Conservation (phyloP, 1,140 invertebrate species). For the Diprion similis region DNA sequence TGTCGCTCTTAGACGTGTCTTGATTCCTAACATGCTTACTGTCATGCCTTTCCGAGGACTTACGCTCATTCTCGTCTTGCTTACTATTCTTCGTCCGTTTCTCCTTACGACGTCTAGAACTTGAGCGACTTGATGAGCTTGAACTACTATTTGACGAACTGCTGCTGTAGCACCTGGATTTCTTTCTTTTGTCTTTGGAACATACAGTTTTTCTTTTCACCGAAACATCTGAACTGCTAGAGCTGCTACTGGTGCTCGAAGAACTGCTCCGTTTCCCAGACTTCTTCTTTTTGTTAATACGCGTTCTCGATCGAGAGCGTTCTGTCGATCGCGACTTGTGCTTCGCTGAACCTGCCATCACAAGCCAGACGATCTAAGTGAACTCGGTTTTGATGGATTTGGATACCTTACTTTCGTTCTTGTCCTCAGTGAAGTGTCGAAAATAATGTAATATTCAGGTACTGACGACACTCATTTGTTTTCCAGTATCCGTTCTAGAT, state of each 20-base stretch:
- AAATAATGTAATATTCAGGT: no score
- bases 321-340: constrained; percentile 27
- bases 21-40: no score
- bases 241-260: constrained; percentile 15
- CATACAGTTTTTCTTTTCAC: constrained; percentile 35
- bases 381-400: no score
- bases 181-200: constrained; percentile 44
- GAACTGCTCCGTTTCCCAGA: constrained; percentile 12
- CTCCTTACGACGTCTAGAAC: constrained; percentile 30
- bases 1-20: constrained; percentile 34
- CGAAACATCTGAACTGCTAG: constrained; percentile 37
- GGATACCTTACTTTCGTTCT: no score
- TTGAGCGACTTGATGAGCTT: constrained; percentile 37
- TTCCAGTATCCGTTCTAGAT: no score
- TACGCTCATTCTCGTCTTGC: not conserved
- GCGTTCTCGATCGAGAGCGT: constrained; percentile 9
- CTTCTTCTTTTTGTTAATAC: constrained; percentile 18
- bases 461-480: no score
- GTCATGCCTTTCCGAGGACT: no score
- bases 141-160: constrained; percentile 34
- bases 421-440: no score
- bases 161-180: constrained; percentile 29
- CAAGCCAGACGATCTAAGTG: not conserved
- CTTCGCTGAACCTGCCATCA: constrained; percentile 33
- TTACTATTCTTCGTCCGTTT: constrained; percentile 13